Base-by-base conservation (phyloP, 1,140 invertebrate species). In the Dendrolimus kikuchii region DNA sequence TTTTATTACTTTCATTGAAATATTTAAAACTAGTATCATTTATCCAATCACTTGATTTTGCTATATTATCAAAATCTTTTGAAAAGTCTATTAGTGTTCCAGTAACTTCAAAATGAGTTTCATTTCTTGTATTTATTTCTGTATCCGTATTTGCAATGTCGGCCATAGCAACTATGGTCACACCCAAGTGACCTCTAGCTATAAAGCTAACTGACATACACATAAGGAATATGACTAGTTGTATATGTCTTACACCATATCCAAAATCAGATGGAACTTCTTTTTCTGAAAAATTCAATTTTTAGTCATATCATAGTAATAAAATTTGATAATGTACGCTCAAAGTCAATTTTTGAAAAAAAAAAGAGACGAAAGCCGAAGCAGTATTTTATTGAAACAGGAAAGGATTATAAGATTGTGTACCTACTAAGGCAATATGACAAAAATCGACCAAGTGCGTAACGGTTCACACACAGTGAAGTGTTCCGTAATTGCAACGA, bases 131-230 rank as follows among this genome's bases (percentile, higher is more conserved):
- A 38, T 8, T 42, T 45, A n/a, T 9, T 7, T 8, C 4, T n/a
- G 10, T 44, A 7, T 5, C 37, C 4, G n/a, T 38, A 38, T 38
- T 38, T 6, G 40, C 5, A 10, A 38, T 46, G 40, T 47, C 51
- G 7, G 89, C 91, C 91, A 93, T 92, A 5, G 92, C 91, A 0
- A 92, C 92, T 39, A 93, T 87, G 1, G 88, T 90, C 4, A 92
- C 90, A 5, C 91, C 92, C 49, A 92, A 78, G 46, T 91, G 90
- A 0, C 90, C 89, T 58, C 92, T 81, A 9, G 89, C 85, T 6
- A 89, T 88, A 53, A 91, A 92, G 5, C 88, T 90, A 39, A 89
- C 87, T n/a, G 87, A 69, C 57, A 92, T 86, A 5, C 91, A 86
- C 4, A 91, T 42, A 54, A 92, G 91, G 49, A 91, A 61, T 5